phyloP scores from a whole-genome alignment of 2,113 vertebrate species.

The Dinomys branickii region DNA sequence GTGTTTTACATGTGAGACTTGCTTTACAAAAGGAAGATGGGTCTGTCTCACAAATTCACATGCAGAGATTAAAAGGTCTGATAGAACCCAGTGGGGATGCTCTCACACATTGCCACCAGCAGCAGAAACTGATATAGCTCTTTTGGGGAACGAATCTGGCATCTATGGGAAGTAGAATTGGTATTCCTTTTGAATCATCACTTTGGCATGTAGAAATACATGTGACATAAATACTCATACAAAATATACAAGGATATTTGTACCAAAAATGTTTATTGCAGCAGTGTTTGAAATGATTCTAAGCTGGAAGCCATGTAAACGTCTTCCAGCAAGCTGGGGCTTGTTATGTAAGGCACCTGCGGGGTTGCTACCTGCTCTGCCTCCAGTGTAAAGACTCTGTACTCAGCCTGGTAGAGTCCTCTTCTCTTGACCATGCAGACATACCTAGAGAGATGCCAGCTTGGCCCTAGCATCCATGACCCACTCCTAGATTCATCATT shows the following conservation, averaged over 20 bases:
- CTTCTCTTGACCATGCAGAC: rapidly evolving
- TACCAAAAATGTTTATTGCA: not conserved
- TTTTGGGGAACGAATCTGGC: not conserved
- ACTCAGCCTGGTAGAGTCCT: not conserved
- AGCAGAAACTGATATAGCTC: not conserved
- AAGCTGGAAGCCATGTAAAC: not conserved
- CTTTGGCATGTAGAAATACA: not conserved
- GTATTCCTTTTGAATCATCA: not conserved
- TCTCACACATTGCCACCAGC: not conserved
- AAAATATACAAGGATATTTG: not conserved
- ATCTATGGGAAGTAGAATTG: not conserved
- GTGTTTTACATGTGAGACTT: not conserved
- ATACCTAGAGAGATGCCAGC: not conserved
- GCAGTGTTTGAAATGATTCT: not conserved
- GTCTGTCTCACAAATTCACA: not conserved
- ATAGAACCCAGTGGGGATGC: not conserved
- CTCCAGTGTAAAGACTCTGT: not conserved
- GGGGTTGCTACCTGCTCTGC: not conserved
- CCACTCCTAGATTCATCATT: too few species aligned
- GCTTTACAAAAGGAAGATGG: not conserved
- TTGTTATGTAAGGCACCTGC: not conserved
- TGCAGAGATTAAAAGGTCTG: not conserved
- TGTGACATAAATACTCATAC: not conserved
- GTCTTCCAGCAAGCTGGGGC: not conserved
- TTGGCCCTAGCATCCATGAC: not conserved